Evolutionary conservation across 2,113 vertebrate genomes (phyloP).

Genomic region (Fregata magnificens): DNA sequence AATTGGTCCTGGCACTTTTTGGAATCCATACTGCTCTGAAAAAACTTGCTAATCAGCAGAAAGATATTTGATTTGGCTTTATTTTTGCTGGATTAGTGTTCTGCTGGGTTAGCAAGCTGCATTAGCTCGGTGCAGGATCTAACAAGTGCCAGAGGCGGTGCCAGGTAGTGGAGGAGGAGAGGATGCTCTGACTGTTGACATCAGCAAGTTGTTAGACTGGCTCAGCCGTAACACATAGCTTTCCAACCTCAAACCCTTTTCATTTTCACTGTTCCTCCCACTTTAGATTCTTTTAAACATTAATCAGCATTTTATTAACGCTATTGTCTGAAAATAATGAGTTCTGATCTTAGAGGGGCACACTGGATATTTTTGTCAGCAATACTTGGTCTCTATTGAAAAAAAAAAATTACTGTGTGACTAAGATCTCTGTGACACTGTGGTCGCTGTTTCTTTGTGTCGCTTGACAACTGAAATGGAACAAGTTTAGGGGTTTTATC

Average conservation of each 20-base stretch:
- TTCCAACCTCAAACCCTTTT: neutral
- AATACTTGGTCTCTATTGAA: neutral
- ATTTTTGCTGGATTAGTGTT: neutral
- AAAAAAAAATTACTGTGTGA: neutral
- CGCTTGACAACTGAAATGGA: neutral
- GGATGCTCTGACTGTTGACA: neutral
- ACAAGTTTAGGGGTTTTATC: neutral
- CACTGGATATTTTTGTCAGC: neutral
- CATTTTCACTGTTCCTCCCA: neutral
- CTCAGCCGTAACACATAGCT: neutral
- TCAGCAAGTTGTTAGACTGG: neutral
- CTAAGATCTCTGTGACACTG: neutral
- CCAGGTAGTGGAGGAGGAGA: neutral
- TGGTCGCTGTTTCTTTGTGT: neutral
- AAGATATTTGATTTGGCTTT: neutral
- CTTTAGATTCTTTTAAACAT: neutral
- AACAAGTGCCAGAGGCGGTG: neutral
- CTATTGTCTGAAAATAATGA: neutral
- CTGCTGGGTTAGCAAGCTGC: neutral
- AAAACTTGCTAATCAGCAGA: neutral
- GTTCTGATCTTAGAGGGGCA: neutral
- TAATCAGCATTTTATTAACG: neutral
- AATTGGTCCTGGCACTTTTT: neutral
- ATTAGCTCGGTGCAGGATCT: neutral
- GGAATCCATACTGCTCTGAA: neutral